These are phyloP conservation scores for Amphimallon solstitiale DNA, from an alignment of 2,888 invertebrate genomes.

Conservation along the genomic window DNA sequence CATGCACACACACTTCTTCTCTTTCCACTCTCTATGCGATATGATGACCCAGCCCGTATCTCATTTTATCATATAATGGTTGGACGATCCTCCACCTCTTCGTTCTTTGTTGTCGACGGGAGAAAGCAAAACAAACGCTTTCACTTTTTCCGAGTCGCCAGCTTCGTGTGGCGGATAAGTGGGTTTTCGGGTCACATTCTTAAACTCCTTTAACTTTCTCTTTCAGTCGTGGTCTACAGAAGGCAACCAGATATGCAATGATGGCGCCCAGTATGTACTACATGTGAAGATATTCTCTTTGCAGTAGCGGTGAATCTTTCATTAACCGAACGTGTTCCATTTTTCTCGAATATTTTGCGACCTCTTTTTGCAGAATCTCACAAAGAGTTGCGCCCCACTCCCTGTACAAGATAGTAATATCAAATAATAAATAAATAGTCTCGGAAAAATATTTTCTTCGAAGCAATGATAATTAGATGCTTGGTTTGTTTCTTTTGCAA, in stretches of 20 bases:
- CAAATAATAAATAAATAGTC: too few species aligned
- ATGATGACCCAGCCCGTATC: neutral
- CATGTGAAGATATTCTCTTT: neutral
- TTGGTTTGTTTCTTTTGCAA: too few species aligned
- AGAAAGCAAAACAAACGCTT: slow-evolving; percentile 48
- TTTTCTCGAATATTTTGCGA: too few species aligned
- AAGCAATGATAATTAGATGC: too few species aligned
- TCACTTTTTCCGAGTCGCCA: slow-evolving; percentile 48
- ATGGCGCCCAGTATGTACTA: neutral
- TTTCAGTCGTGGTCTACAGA: slow-evolving; percentile 44
- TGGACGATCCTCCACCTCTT: neutral
- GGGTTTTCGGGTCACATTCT: slow-evolving; percentile 48
- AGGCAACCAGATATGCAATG: neutral
- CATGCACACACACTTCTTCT: neutral
- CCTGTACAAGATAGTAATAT: too few species aligned
- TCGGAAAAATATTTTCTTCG: too few species aligned
- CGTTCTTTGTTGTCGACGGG: slow-evolving; percentile 21
- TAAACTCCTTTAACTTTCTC: slow-evolving; percentile 47
- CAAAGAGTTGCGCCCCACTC: too few species aligned
- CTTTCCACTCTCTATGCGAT: neutral
- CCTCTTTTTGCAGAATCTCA: too few species aligned
- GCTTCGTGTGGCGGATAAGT: slow-evolving; percentile 39
- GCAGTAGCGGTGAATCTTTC: too few species aligned
- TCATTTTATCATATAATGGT: slow-evolving; percentile 36
- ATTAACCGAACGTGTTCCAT: too few species aligned